phyloP scores from a whole-genome alignment of 2,113 vertebrate species.

The Tricholaema leucomelas region DNA sequence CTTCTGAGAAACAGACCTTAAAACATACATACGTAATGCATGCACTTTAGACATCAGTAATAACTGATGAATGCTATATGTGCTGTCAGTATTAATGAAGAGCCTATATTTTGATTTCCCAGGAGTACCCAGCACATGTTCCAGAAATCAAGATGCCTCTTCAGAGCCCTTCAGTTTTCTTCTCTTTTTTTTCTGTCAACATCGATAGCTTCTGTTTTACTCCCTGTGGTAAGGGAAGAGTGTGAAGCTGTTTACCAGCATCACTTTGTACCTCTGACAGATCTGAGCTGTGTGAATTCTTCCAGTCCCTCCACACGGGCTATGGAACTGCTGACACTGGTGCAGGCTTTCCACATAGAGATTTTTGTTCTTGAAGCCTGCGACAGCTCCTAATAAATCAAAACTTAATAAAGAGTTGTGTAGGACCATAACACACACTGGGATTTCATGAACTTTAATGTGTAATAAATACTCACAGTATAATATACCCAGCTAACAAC shows the following conservation, averaged over 20 bases:
- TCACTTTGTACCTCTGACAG: neutral
- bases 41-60: conserved; percentile 11
- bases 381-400: neutral
- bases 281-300: neutral
- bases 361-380: neutral
- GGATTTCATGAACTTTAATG: neutral
- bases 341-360: neutral
- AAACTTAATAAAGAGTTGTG: conserved; percentile 20
- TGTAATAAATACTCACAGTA: neutral
- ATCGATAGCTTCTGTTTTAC: neutral
- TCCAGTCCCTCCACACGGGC: neutral
- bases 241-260: conserved; percentile 5
- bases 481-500: neutral
- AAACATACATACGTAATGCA: neutral
- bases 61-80: conserved; percentile 11
- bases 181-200: neutral
- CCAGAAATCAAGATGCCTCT: conserved; percentile 32
- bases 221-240: neutral
- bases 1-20: neutral
- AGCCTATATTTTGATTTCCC: conserved; percentile 38
- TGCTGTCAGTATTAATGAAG: conserved; percentile 40
- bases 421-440: neutral
- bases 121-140: neutral
- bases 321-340: neutral
- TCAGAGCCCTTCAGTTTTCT: conserved; percentile 7